Evolutionary conservation across 2,888 invertebrate genomes (phyloP).

Genomic region (Lamproptera curius): DNA sequence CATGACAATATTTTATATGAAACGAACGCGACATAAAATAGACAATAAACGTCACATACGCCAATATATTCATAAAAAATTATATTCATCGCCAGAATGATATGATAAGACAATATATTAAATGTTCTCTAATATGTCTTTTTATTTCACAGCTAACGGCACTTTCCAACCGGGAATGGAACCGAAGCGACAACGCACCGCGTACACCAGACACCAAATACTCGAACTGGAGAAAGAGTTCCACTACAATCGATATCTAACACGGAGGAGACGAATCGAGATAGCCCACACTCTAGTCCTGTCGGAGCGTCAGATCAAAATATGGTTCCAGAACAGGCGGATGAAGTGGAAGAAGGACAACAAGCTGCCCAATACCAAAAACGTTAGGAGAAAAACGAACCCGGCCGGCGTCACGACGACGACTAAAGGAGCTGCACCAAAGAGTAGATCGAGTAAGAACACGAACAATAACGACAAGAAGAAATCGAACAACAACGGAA

Average conservation of each 20-base stretch:
- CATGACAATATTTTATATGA: no score
- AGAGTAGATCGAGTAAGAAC: constrained; percentile 81
- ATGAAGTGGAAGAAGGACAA: constrained; percentile 90
- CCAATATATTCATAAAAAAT: no score
- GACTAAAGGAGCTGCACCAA: constrained; percentile 78
- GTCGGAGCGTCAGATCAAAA: constrained; percentile 92
- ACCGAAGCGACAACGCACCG: constrained; percentile 96
- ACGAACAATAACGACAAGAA: constrained; percentile 76
- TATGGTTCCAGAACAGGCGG: constrained; percentile 91
- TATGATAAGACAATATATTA: no score
- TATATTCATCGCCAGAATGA: no score
- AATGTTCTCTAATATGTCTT: constrained; percentile 4
- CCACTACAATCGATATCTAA: constrained; percentile 97
- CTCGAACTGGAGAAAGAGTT: constrained; percentile 98
- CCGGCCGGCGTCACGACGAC: constrained; percentile 82
- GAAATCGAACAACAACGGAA: constrained; percentile 72
- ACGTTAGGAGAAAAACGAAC: constrained; percentile 86
- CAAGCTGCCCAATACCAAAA: constrained; percentile 91
- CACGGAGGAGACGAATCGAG: constrained; percentile 96
- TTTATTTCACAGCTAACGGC: constrained; percentile 86
- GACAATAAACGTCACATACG: no score
- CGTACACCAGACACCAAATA: constrained; percentile 98
- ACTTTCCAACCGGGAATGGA: constrained; percentile 95
- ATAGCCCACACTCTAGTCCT: constrained; percentile 97
- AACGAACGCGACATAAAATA: no score